Evolutionary conservation across 2,888 invertebrate genomes (phyloP).

Genomic region (Craniophora ligustri): DNA sequence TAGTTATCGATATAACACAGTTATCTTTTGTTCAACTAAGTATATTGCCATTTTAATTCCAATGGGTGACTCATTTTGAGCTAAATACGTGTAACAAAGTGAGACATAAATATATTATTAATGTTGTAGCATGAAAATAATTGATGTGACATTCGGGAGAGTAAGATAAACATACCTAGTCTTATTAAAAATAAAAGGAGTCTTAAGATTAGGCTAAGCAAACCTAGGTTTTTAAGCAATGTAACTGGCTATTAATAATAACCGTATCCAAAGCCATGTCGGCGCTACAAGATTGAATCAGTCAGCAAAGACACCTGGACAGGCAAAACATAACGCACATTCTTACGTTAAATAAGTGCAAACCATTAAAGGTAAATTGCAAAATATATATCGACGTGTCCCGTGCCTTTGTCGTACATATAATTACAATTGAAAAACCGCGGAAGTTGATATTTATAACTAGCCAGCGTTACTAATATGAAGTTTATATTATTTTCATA

Average conservation of each 20-base stretch:
- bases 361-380: slow-evolving; percentile 57
- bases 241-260: slow-evolving; percentile 14
- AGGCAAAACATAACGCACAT: slow-evolving; percentile 45
- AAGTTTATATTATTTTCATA: slow-evolving; percentile 46
- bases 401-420: slow-evolving; percentile 53
- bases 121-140: no score
- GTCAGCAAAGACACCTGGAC: slow-evolving; percentile 45
- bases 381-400: slow-evolving; percentile 44
- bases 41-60: no score
- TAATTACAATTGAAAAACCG: slow-evolving; percentile 61
- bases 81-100: no score
- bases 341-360: slow-evolving; percentile 47
- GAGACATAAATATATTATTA: no score
- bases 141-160: no score
- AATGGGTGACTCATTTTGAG: no score
- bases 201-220: neutral
- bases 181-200: no score
- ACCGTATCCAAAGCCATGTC: slow-evolving; percentile 20
- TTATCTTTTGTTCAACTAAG: neutral
- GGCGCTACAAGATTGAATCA: slow-evolving; percentile 26
- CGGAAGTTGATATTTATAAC: slow-evolving; percentile 62
- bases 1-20: slow-evolving; percentile 8
- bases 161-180: no score
- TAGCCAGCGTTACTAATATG: slow-evolving; percentile 52
- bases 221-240: slow-evolving; percentile 24